phyloP scores from a whole-genome alignment of 2,113 vertebrate genomes.

The Oncorhynchus mykiss region DNA sequence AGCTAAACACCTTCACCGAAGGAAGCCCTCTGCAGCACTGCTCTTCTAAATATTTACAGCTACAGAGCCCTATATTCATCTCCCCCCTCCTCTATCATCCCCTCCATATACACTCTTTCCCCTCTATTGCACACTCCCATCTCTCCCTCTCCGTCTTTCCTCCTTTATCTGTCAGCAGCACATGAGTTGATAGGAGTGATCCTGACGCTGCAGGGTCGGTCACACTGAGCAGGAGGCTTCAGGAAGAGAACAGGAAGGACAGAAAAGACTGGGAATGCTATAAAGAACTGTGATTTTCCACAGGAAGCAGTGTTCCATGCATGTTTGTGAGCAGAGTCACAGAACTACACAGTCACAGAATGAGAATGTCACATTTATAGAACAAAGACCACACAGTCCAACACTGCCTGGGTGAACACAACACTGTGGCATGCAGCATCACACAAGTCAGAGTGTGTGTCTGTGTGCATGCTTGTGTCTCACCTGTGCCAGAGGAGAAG shows the following conservation, averaged over 20 bases:
- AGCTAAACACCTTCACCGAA: not conserved
- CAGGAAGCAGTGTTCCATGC: not conserved
- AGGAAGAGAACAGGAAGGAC: not conserved
- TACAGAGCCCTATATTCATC: conserved; percentile 22
- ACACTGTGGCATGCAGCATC: not conserved
- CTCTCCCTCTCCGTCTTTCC: too few relatives aligned
- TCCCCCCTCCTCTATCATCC: not conserved
- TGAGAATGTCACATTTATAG: conserved; percentile 32
- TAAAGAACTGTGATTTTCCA: not conserved
- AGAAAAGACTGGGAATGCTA: not conserved
- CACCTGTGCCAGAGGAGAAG: conserved; percentile 93
- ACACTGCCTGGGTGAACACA: conserved; percentile 15
- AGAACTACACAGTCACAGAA: conserved; percentile 23
- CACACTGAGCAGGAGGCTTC: not conserved
- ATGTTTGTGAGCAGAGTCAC: conserved; percentile 35
- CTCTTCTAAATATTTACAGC: conserved; percentile 54
- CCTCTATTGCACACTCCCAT: too few relatives aligned
- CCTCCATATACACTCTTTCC: too few relatives aligned
- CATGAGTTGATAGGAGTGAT: too few relatives aligned
- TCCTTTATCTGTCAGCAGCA: too few relatives aligned
- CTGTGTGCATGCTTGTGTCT: not conserved
- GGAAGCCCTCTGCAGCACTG: not conserved
- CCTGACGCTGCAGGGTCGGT: not conserved
- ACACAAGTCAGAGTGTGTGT: not conserved
- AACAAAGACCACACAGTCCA: not conserved